Evolutionary conservation across 2,888 invertebrate species (phyloP).

Genomic region (Nemotelus pantherinus): DNA sequence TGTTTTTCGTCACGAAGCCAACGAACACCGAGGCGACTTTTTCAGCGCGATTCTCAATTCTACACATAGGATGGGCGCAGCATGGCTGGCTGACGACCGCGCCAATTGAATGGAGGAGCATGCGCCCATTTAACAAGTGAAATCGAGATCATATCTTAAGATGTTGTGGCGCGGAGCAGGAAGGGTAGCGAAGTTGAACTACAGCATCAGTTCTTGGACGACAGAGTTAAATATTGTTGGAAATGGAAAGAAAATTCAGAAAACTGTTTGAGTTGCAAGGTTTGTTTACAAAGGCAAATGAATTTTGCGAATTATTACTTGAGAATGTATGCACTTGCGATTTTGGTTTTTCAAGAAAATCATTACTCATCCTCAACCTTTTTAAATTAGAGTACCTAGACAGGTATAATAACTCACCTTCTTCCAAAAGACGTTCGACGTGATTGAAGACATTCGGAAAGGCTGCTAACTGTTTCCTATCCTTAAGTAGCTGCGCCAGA

Average conservation of each 20-base stretch:
- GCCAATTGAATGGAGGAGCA: slow-evolving; percentile 33
- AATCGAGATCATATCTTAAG: slow-evolving; percentile 46
- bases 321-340: too few species aligned
- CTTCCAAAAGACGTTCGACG: slow-evolving; percentile 97
- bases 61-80: neutral
- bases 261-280: neutral
- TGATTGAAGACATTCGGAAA: slow-evolving; percentile 99
- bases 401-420: slow-evolving; percentile 77
- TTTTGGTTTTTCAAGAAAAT: too few species aligned
- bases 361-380: too few species aligned
- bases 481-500: slow-evolving; percentile 99
- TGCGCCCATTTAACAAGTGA: slow-evolving; percentile 50
- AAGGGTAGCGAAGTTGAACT: slow-evolving; percentile 37
- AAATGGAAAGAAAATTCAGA: neutral
- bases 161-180: slow-evolving; percentile 24
- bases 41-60: slow-evolving; percentile 2
- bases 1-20: slow-evolving; percentile 7
- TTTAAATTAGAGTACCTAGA: neutral
- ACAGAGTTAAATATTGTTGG: neutral
- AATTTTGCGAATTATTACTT: neutral
- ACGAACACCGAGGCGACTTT: slow-evolving; percentile 4
- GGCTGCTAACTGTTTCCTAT: slow-evolving; percentile 99
- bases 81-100: slow-evolving; percentile 5
- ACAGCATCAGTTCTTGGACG: slow-evolving; percentile 13
- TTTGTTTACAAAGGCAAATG: neutral